Conservation (phyloP, 2,888 invertebrate genomes). For the Keiferia lycopersicella region DNA sequence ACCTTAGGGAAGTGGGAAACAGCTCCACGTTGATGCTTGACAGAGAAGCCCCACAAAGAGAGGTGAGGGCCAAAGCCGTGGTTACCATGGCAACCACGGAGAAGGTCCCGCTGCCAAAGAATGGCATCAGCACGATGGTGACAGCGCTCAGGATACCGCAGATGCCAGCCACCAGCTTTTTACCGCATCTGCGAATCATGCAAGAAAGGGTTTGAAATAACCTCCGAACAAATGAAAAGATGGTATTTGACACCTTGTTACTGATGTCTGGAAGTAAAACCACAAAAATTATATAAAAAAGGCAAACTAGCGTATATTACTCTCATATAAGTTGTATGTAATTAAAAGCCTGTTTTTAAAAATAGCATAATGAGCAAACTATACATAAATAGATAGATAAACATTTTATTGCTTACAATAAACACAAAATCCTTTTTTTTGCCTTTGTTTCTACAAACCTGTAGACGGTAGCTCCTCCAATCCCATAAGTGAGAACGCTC, state of each 20-base stretch:
- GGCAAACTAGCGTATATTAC: too few relatives aligned
- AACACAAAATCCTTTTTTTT: too few relatives aligned
- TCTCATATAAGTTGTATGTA: too few relatives aligned
- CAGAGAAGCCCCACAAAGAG: constrained; percentile 82
- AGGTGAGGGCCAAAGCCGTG: constrained; percentile 73
- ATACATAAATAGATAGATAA: too few relatives aligned
- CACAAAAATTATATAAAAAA: too few relatives aligned
- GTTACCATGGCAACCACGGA: constrained; percentile 80
- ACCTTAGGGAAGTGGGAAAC: constrained; percentile 85
- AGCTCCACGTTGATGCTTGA: constrained; percentile 83
- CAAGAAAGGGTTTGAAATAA: too few relatives aligned
- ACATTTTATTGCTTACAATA: too few relatives aligned
- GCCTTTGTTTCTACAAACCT: neutral
- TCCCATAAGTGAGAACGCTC: constrained; percentile 82
- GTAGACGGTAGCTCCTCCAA: constrained; percentile 74
- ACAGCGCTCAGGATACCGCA: constrained; percentile 73
- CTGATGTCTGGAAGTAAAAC: too few relatives aligned
- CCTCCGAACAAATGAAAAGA: too few relatives aligned
- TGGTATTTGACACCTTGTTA: too few relatives aligned
- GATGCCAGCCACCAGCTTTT: constrained; percentile 58
- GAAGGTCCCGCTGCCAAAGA: constrained; percentile 72
- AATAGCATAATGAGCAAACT: too few relatives aligned
- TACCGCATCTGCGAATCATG: constrained; percentile 61
- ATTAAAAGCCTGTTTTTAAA: too few relatives aligned
- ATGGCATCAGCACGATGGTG: constrained; percentile 78